Percentiles rank a stretch among this genome's conserved stretches.
These are phyloP conservation scores for Sphaerophoria rueppellii DNA, from an alignment of 2,888 invertebrate species.

Conservation along the genomic window DNA sequence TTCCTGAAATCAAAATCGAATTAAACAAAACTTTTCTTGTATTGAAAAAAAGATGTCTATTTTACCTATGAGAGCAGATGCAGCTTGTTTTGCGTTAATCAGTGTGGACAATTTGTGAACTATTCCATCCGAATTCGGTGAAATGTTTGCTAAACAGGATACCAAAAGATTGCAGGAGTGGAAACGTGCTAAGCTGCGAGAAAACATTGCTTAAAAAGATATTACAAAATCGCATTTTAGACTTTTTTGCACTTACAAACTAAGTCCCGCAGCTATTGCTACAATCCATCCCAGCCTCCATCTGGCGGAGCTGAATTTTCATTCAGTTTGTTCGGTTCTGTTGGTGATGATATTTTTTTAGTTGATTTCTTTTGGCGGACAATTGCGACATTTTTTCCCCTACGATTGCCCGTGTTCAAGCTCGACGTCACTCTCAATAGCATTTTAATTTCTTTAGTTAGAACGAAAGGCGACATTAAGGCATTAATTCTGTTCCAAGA, in stretches of 20 bases:
- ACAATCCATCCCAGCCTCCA: constrained; percentile 90
- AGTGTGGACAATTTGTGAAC: constrained; percentile 25
- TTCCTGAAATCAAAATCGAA: not conserved
- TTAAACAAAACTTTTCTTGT: not conserved
- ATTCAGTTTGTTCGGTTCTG: constrained; percentile 77
- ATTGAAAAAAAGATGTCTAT: constrained; percentile 81
- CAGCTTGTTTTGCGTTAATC: constrained; percentile 28
- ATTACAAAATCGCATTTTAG: not conserved
- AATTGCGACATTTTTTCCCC: constrained; percentile 6
- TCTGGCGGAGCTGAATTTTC: constrained; percentile 87
- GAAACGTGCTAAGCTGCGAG: not conserved
- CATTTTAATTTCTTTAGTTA: not conserved
- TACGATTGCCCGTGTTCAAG: constrained; percentile 1
- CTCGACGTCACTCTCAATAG: not conserved
- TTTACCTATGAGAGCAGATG: constrained; percentile 84
- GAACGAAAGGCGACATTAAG: not conserved
- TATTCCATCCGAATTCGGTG: constrained; percentile 11
- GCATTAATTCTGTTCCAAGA: not conserved
- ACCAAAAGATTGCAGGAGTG: constrained; percentile 19
- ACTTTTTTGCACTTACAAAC: constrained; percentile 84
- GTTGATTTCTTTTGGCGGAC: constrained; percentile 5
- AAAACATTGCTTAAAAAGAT: not conserved
- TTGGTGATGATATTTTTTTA: not conserved
- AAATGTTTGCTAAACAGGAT: constrained; percentile 17
- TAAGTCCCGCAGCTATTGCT: constrained; percentile 87